Evolutionary conservation across 2,113 vertebrate genomes (phyloP).

Genomic region (Alexandromys fortis): DNA sequence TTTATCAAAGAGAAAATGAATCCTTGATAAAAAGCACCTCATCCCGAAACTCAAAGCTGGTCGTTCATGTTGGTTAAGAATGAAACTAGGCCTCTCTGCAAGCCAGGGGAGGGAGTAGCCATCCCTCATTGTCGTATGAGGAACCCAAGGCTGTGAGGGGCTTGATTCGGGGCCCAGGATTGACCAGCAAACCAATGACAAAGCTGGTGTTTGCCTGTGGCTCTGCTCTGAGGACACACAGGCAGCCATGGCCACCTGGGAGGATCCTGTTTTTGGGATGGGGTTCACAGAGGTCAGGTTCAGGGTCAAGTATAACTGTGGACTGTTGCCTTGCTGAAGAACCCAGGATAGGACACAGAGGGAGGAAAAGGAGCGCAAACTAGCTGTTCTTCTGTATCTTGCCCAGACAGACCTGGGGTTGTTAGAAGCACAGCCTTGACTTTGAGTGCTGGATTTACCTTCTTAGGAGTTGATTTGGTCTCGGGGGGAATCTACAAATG

Average conservation of each 20-base stretch:
- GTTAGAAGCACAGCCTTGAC: background rate
- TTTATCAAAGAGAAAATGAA: background rate
- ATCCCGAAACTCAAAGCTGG: background rate
- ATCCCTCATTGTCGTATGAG: background rate
- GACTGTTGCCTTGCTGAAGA: background rate
- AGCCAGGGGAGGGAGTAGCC: background rate
- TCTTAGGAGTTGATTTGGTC: background rate
- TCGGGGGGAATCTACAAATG: background rate
- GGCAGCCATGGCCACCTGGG: background rate
- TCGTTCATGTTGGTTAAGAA: background rate
- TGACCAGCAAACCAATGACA: background rate
- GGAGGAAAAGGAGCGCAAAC: background rate
- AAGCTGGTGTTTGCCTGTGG: background rate
- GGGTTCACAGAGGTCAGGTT: background rate
- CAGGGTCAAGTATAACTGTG: background rate
- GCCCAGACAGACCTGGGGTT: background rate
- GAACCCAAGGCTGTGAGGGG: background rate
- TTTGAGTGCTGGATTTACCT: background rate
- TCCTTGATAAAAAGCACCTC: background rate
- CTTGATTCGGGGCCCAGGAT: background rate
- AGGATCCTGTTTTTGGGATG: background rate
- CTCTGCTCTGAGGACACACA: background rate
- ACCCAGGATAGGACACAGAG: background rate
- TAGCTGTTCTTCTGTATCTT: background rate
- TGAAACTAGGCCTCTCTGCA: background rate